Evolutionary conservation across 2,888 invertebrate species (phyloP).

Genomic region (Incurvaria masculella): DNA sequence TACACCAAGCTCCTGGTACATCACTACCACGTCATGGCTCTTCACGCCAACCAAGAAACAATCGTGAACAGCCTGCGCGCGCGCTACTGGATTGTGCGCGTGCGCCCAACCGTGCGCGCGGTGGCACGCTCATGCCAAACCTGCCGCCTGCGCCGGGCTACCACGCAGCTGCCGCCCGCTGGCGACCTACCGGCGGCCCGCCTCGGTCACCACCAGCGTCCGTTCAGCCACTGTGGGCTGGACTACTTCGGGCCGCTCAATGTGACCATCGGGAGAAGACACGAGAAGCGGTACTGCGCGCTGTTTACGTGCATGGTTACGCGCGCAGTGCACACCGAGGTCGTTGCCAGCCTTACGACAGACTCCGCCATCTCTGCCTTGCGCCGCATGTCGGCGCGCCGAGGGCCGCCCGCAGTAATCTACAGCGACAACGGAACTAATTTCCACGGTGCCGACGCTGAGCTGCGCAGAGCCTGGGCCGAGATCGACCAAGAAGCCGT

Average conservation of each 20-base stretch:
- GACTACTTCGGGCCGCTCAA: conserved; percentile 8
- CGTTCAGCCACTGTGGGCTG: conserved; percentile 4
- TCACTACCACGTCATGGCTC: conserved; percentile 4
- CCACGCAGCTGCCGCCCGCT: not conserved
- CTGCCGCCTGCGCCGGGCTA: conserved; percentile 1
- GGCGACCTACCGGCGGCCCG: conserved; percentile 2
- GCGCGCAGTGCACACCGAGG: conserved; percentile 4
- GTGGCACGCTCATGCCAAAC: not conserved
- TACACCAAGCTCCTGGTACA: conserved; percentile 7
- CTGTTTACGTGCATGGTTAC: conserved; percentile 1
- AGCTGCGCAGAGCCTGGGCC: not conserved
- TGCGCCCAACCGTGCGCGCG: conserved; percentile 5
- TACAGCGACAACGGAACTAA: conserved; percentile 8
- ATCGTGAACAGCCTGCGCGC: conserved; percentile 8
- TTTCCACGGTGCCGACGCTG: conserved; percentile 5
- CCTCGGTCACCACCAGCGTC: conserved; percentile 3
- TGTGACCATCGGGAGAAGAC: conserved; percentile 2
- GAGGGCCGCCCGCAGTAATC: conserved; percentile 5
- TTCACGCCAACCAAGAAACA: conserved; percentile 5
- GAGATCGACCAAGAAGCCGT: not conserved
- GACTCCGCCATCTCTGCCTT: conserved; percentile 8
- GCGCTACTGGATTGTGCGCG: conserved; percentile 3
- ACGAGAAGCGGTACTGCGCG: conserved; percentile 2
- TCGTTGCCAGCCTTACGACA: conserved; percentile 1
- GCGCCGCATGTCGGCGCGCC: conserved; percentile 3